Percentiles rank a stretch among this genome's conserved stretches.
These are phyloP conservation scores for Oligia strigilis DNA, from an alignment of 2,888 invertebrate genomes.

Conservation along the genomic window DNA sequence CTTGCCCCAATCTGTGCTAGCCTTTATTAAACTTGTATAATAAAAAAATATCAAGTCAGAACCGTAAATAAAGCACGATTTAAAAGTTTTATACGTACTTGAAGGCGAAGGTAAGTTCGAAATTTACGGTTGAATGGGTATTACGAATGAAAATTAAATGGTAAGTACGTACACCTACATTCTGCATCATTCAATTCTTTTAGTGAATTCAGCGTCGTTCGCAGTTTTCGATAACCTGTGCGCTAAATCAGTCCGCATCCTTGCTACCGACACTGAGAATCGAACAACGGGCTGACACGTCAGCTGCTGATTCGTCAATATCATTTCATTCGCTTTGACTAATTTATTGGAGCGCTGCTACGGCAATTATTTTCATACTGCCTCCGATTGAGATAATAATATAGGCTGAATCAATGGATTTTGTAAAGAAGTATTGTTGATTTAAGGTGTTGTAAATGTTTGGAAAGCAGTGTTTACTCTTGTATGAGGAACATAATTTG, in stretches of 20 bases:
- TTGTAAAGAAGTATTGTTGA: neutral
- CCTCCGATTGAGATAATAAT: neutral
- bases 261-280: slow-evolving; percentile 18
- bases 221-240: neutral
- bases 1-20: neutral
- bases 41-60: neutral
- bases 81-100: neutral
- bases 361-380: slow-evolving; percentile 29
- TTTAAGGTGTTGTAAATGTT: neutral
- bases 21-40: neutral
- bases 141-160: neutral
- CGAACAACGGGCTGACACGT: slow-evolving; percentile 16
- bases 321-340: slow-evolving; percentile 38
- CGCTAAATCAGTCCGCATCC: slow-evolving; percentile 1
- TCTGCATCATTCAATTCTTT: neutral
- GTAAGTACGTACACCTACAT: neutral
- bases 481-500: too few relatives aligned
- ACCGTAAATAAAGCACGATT: neutral
- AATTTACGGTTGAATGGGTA: neutral
- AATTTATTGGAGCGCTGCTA: slow-evolving; percentile 27
- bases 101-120: neutral
- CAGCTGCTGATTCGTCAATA: slow-evolving; percentile 33
- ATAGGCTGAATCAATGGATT: neutral
- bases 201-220: neutral
- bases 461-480: too few relatives aligned